A percentile compares a stretch with the other conserved stretches of the same genome.
phyloP scores from a whole-genome alignment of 2,113 vertebrate species.

The Nerophis ophidion region DNA sequence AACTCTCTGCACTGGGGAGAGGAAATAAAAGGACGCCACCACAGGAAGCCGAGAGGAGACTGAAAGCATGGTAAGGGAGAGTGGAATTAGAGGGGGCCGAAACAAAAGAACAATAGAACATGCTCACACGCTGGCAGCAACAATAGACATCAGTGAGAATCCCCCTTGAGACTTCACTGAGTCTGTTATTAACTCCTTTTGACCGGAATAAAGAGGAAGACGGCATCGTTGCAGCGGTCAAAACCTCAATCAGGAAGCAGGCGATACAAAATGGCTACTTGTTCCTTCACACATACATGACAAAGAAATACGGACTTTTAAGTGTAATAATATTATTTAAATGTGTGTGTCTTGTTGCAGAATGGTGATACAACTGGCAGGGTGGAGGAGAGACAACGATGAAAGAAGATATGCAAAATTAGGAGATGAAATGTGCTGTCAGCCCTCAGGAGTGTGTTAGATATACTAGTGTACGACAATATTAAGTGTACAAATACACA shows the following conservation, averaged over 20 bases:
- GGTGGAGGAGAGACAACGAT: not conserved
- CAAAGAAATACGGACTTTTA: no score
- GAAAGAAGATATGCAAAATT: not conserved
- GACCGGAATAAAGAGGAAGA: conserved; percentile 32
- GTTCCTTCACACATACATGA: no score
- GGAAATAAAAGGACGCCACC: conserved; percentile 29
- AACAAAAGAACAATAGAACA: conserved; percentile 33
- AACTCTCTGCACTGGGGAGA: not conserved
- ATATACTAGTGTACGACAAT: not conserved
- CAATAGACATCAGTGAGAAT: conserved; percentile 34
- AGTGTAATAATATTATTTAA: no score
- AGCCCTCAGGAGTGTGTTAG: conserved; percentile 23
- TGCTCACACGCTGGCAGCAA: conserved; percentile 19
- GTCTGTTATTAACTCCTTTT: conserved; percentile 47
- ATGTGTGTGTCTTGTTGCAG: not conserved
- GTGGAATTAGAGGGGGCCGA: conserved; percentile 24
- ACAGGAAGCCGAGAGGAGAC: conserved; percentile 20
- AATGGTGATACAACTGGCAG: not conserved
- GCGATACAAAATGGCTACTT: conserved; percentile 10
- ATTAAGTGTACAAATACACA: conserved; percentile 32
- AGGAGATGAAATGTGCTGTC: conserved; percentile 19
- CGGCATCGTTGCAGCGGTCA: conserved; percentile 35
- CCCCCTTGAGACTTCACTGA: conserved; percentile 32
- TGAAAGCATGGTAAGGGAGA: conserved; percentile 17
- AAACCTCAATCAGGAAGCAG: conserved; percentile 34